phyloP scores from a whole-genome alignment of 2,113 vertebrate genomes.

The Capreolus pygargus region DNA sequence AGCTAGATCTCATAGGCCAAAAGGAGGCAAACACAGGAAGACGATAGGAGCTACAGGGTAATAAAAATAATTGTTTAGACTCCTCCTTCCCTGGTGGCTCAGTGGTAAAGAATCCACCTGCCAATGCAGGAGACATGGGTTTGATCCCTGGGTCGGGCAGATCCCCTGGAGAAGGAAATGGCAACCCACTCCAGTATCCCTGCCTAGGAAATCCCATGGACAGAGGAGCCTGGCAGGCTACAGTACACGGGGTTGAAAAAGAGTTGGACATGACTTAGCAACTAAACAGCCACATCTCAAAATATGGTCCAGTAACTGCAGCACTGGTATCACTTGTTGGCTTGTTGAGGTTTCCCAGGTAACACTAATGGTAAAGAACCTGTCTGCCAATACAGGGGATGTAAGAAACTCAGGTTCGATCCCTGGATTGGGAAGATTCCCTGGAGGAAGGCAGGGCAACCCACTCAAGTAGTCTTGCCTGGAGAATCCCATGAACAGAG shows the following conservation, averaged over 20 bases:
- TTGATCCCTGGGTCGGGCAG: neutral
- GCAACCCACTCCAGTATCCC: neutral
- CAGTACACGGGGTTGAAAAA: neutral
- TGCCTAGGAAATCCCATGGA: neutral
- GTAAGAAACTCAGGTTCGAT: neutral
- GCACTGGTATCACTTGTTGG: neutral
- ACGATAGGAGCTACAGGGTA: neutral
- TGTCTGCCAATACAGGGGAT: neutral
- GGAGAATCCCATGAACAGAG: neutral
- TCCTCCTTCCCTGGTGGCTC: neutral
- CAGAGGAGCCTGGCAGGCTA: neutral
- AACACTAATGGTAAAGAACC: neutral
- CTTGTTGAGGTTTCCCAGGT: neutral
- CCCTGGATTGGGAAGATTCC: neutral
- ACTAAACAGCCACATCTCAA: neutral
- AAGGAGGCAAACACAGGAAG: slow-evolving; percentile 34
- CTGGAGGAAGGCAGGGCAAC: neutral
- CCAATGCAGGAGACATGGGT: neutral
- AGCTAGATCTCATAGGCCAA: neutral
- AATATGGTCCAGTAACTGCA: neutral
- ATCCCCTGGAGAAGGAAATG: neutral
- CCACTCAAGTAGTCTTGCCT: neutral
- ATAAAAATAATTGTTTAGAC: neutral
- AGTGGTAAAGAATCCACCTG: neutral
- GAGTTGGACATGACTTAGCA: neutral